Evolutionary conservation across 2,888 invertebrate genomes (phyloP).

Genomic region (Sesamia inferens): DNA sequence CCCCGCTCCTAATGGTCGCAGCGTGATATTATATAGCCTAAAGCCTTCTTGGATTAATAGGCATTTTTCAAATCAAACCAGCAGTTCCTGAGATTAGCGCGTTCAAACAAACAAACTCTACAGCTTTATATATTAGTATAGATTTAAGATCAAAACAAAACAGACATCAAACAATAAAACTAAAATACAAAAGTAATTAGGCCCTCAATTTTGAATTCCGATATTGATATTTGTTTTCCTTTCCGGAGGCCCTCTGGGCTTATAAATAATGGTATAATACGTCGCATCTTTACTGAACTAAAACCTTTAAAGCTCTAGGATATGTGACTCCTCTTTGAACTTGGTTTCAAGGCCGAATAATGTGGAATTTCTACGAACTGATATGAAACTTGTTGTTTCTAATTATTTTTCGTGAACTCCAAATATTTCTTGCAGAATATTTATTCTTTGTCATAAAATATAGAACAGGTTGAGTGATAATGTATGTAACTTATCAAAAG

Average conservation of each 20-base stretch:
- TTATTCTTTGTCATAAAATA: not conserved
- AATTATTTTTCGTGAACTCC: not conserved
- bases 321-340: slow-evolving; percentile 15
- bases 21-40: too few relatives aligned
- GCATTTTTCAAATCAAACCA: too few relatives aligned
- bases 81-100: too few relatives aligned
- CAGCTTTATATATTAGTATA: too few relatives aligned
- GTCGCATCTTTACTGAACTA: slow-evolving; percentile 4
- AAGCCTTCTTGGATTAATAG: too few relatives aligned
- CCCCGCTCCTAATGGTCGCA: too few relatives aligned
- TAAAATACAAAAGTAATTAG: slow-evolving; percentile 15
- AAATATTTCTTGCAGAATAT: not conserved
- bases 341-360: slow-evolving; percentile 14
- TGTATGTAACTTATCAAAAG: not conserved
- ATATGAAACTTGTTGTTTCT: not conserved
- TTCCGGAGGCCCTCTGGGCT: slow-evolving; percentile 6
- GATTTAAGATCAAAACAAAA: slow-evolving; percentile 3
- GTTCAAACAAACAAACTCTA: too few relatives aligned
- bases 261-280: slow-evolving; percentile 19
- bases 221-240: slow-evolving; percentile 19
- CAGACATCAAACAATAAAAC: not conserved
- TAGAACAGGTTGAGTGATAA: not conserved
- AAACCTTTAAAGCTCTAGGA: slow-evolving; percentile 10
- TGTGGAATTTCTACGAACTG: not conserved
- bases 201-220: slow-evolving; percentile 1